Base-by-base conservation (phyloP, 1,140 invertebrate genomes). In the Hormaphis cornu region DNA sequence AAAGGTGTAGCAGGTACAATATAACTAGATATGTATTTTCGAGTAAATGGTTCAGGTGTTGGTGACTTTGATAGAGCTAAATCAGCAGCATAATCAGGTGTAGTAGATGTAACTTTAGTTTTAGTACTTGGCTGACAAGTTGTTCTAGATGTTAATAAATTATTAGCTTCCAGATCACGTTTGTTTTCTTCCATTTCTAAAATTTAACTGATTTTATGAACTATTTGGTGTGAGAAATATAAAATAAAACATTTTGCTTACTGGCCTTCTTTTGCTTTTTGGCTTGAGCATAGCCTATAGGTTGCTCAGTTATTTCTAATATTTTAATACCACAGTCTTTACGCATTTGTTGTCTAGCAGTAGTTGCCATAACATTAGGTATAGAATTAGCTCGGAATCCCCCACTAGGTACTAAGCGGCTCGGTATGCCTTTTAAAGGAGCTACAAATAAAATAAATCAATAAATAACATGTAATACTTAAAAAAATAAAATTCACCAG, bases 301-400 rank as follows among this genome's bases (percentile, higher is more conserved):
- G 95, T 75, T 95, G 91, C 75, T 97, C 95, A 20, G 86, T 87
- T 73, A 97, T 95, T 75, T 97, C 95, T 22, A 98, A 79, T 16
- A 97, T 79, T 80, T 97, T 92, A 71, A 94, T 91, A 63, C 94
- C 93, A 71, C 90, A 91, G 77, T 95, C 91, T 77, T 93, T 93
- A 50, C 86, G 85, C 63, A 80, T 84, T 3, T 79, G 75, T 26
- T 77, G 80, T 44, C 80, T 71, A 4, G 80, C 77, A 69, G 81
- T 76, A 71, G 79, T 76, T 40, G 78, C 80, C 28, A 80, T 74
- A 71, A 81, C 79, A 12, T 77, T 80, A 12, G 82, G 79, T 61
- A 85, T 77, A 40, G 85, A 81, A 73, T 81, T 78, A n/a, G 83
- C 82, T 59, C 84, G 78, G 74, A 87, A 86, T 40, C 86, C 84